These are phyloP conservation scores for Lymantria monacha DNA, from an alignment of 2,888 invertebrate species.

Conservation along the genomic window DNA sequence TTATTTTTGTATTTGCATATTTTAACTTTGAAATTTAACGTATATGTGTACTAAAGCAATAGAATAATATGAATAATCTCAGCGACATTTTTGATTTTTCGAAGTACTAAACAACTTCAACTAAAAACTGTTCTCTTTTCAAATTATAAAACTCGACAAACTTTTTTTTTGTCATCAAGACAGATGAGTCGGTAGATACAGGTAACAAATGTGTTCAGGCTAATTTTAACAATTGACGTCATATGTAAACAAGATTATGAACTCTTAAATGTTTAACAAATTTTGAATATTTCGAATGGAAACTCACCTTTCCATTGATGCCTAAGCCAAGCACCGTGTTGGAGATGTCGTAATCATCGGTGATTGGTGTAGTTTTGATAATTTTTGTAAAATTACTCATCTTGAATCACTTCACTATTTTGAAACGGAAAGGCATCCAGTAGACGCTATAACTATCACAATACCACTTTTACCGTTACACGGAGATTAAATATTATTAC, in stretches of 20 bases:
- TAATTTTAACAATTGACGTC: conserved; percentile 53
- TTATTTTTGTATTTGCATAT: no score
- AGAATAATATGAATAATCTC: no score
- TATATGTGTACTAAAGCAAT: no score
- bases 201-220: conserved; percentile 11
- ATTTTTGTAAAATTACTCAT: conserved; percentile 69
- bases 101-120: no score
- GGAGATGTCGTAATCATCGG: conserved; percentile 95
- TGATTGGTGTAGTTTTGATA: conserved; percentile 91
- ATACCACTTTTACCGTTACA: conserved; percentile 23
- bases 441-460: conserved; percentile 33
- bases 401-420: conserved; percentile 42
- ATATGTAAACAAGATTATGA: conserved; percentile 49
- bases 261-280: conserved; percentile 14
- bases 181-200: background rate
- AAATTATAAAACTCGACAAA: no score
- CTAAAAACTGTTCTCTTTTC: no score
- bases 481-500: background rate
- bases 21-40: no score
- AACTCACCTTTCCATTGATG: conserved; percentile 94
- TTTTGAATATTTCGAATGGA: conserved; percentile 16
- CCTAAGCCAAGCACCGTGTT: conserved; percentile 97
- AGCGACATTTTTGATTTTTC: no score
- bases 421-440: conserved; percentile 34
- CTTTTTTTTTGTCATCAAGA: background rate